These are phyloP conservation scores for Thaumetopoea pityocampa DNA, from an alignment of 1,140 invertebrate species.

Conservation along the genomic window DNA sequence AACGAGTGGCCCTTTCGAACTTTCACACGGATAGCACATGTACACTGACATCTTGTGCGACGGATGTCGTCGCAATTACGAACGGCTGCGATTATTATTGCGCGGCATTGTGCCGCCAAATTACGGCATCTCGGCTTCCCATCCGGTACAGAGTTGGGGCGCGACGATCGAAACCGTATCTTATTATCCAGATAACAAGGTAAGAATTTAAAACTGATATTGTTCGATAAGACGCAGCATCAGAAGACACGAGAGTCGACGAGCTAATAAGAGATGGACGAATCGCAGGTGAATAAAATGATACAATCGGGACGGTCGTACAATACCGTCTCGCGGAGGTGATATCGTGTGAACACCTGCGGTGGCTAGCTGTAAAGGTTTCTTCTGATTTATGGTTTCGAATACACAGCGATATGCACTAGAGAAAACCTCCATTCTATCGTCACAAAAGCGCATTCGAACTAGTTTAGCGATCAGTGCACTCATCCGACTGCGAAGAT, in stretches of 20 bases:
- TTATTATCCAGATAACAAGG: conserved; percentile 16
- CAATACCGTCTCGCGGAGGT: conserved; percentile 28
- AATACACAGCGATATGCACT: conserved; percentile 27
- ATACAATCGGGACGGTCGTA: conserved; percentile 20
- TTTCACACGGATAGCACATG: conserved; percentile 61
- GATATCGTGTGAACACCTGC: conserved; percentile 39
- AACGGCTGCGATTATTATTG: conserved; percentile 57
- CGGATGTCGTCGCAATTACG: conserved; percentile 68
- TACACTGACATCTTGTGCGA: conserved; percentile 32
- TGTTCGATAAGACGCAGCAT: conserved; percentile 23
- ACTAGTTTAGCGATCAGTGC: conserved; percentile 40
- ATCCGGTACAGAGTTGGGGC: conserved; percentile 34
- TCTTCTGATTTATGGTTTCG: conserved; percentile 43
- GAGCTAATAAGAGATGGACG: conserved; percentile 37
- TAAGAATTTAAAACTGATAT: conserved; percentile 5
- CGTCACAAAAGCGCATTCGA: conserved; percentile 36
- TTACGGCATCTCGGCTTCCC: conserved; percentile 63
- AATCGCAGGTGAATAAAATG: conserved; percentile 34
- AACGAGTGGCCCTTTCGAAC: conserved; percentile 41
- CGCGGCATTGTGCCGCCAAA: conserved; percentile 63
- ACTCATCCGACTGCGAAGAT: conserved; percentile 33
- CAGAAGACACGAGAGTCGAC: conserved; percentile 21
- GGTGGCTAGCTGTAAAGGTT: conserved; percentile 25
- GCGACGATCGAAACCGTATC: conserved; percentile 20
- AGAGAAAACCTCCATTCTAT: conserved; percentile 52